Percentiles rank a stretch among this genome's conserved stretches.
These are phyloP conservation scores for Parnassius mnemosyne DNA, from an alignment of 2,888 invertebrate species.

Conservation along the genomic window DNA sequence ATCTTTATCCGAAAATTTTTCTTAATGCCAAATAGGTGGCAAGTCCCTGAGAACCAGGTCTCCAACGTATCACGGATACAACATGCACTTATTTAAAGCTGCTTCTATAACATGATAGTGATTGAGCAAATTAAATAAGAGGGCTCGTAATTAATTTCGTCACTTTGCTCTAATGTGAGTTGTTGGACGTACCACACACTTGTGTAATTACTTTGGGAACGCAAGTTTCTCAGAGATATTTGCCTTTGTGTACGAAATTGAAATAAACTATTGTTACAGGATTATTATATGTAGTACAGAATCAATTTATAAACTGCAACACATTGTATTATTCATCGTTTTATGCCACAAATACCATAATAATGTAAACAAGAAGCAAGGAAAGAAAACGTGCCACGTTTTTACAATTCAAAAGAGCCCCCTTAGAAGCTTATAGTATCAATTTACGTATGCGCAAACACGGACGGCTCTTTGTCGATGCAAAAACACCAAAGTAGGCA, in stretches of 20 bases:
- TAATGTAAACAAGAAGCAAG: constrained; percentile 23
- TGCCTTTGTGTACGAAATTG: neutral
- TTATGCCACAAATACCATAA: constrained; percentile 15
- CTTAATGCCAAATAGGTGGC: too few species aligned
- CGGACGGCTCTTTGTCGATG: constrained; percentile 50
- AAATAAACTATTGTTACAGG: neutral
- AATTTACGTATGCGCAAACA: constrained; percentile 51
- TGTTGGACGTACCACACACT: constrained; percentile 13
- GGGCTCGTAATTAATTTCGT: constrained; percentile 12
- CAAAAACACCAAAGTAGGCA: constrained; percentile 51
- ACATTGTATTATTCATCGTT: neutral
- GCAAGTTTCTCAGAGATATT: constrained; percentile 4
- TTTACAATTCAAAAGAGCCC: constrained; percentile 35
- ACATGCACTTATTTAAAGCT: neutral
- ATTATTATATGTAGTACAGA: neutral
- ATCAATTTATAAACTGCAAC: neutral
- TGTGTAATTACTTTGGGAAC: constrained; percentile 7
- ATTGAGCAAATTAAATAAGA: constrained; percentile 18
- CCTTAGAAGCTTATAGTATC: constrained; percentile 42
- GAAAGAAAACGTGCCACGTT: constrained; percentile 29
- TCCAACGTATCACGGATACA: neutral
- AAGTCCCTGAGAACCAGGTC: too few species aligned
- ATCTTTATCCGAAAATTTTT: too few species aligned
- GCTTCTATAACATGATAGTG: neutral
- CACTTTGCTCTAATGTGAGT: constrained; percentile 14